Conservation (phyloP, 2,888 invertebrate species). For the Bellardia bayeri region DNA sequence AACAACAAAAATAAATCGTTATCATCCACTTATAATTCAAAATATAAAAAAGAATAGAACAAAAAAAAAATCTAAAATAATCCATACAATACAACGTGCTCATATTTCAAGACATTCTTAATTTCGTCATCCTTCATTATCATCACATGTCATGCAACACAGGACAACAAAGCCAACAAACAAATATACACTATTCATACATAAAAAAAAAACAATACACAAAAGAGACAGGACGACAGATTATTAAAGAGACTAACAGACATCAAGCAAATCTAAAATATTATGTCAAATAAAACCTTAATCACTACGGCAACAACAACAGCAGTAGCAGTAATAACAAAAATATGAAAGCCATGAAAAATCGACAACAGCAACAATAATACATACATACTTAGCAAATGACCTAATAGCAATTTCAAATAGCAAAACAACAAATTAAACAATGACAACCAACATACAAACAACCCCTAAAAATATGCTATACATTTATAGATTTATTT, state of each 20-base stretch:
- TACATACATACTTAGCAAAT: constrained; percentile 57
- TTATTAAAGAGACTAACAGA: constrained; percentile 36
- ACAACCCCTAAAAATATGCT: constrained; percentile 48
- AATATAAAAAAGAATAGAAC: not conserved
- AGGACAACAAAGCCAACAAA: constrained; percentile 41
- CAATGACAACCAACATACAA: not conserved
- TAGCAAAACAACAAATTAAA: constrained; percentile 13
- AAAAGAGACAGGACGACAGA: constrained; percentile 24
- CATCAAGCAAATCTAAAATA: constrained; percentile 46
- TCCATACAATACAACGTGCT: constrained; percentile 31
- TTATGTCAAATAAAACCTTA: constrained; percentile 63
- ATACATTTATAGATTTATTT: constrained; percentile 29
- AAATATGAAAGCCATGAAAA: not conserved
- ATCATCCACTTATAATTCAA: not conserved
- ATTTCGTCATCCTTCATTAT: constrained; percentile 65
- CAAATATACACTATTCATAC: not conserved
- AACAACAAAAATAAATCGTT: constrained; percentile 22
- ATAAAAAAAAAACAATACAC: constrained; percentile 23
- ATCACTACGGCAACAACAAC: constrained; percentile 55
- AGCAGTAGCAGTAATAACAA: constrained; percentile 20
- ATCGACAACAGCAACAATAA: constrained; percentile 1
- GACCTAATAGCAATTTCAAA: constrained; percentile 59
- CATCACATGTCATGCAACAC: constrained; percentile 65
- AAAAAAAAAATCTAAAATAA: not conserved
- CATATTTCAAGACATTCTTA: constrained; percentile 66